These are phyloP conservation scores for Chiroxiphia lanceolata DNA, from an alignment of 2,797 vertebrate species.

Conservation along the genomic window DNA sequence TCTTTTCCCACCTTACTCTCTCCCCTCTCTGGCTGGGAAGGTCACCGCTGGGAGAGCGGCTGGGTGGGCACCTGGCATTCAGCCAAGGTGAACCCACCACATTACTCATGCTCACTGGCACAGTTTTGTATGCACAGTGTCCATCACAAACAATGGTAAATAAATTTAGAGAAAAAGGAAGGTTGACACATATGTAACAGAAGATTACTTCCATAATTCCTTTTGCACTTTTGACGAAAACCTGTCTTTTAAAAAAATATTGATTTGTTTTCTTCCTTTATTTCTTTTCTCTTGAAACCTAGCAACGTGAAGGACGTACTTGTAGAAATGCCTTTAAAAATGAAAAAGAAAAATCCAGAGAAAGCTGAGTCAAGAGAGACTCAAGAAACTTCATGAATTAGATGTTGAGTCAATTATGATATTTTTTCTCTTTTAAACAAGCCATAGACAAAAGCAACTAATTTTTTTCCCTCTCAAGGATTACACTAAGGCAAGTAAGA, in stretches of 20 bases:
- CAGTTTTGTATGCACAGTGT: neutral
- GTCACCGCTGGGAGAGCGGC: no score
- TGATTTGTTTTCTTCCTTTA: neutral
- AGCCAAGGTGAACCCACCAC: no score
- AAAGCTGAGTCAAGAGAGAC: neutral
- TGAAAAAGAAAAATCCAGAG: neutral
- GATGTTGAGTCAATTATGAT: neutral
- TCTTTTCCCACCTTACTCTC: no score
- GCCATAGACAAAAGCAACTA: neutral
- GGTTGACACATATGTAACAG: neutral
- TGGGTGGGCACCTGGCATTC: no score
- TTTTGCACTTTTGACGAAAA: neutral
- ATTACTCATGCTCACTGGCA: neutral
- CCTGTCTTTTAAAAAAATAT: neutral
- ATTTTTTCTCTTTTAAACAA: neutral
- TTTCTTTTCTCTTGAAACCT: constrained; percentile 23
- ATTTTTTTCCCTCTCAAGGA: neutral
- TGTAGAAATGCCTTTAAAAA: constrained; percentile 3
- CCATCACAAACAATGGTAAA: neutral
- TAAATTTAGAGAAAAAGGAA: neutral
- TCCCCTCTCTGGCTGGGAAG: no score
- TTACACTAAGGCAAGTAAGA: neutral
- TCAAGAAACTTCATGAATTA: neutral
- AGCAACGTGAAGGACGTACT: neutral
- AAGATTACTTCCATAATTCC: neutral